Evolutionary conservation across 2,113 vertebrate species (phyloP).

Genomic region (Trinectes maculatus): DNA sequence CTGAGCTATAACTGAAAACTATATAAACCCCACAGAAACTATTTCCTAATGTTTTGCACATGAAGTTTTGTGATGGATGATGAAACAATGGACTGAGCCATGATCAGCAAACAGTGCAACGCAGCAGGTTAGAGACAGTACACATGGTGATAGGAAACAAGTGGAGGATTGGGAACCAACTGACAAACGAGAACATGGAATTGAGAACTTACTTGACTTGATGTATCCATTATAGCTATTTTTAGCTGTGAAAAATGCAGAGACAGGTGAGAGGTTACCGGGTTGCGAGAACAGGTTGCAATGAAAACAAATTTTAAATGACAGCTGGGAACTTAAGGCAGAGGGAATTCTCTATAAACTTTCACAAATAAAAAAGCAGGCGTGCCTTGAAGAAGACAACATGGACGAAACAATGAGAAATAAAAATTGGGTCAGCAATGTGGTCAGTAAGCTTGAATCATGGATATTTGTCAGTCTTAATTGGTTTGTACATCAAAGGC

Average conservation of each 20-base stretch:
- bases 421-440: constrained; percentile 36
- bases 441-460: constrained; percentile 22
- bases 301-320: constrained; percentile 68
- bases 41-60: constrained; percentile 19
- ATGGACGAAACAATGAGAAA: constrained; percentile 54
- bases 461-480: neutral
- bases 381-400: constrained; percentile 38
- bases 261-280: constrained; percentile 77
- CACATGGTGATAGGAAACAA: constrained; percentile 31
- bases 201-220: constrained; percentile 85
- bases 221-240: constrained; percentile 88
- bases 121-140: constrained; percentile 46
- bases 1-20: constrained; percentile 25
- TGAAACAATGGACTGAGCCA: constrained; percentile 36
- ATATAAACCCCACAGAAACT: constrained; percentile 21
- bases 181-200: constrained; percentile 50
- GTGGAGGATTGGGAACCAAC: constrained; percentile 48
- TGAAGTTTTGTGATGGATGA: constrained; percentile 45
- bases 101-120: constrained; percentile 40
- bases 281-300: constrained; percentile 49
- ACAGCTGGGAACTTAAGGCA: constrained; percentile 44
- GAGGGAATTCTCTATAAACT: constrained; percentile 38
- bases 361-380: constrained; percentile 35
- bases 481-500: constrained; percentile 6
- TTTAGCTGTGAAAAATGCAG: constrained; percentile 83